Percentiles rank a stretch among this genome's conserved stretches.
Evolutionary conservation across 1,140 invertebrate species (phyloP).

Genomic region (Drosophila dunni): DNA sequence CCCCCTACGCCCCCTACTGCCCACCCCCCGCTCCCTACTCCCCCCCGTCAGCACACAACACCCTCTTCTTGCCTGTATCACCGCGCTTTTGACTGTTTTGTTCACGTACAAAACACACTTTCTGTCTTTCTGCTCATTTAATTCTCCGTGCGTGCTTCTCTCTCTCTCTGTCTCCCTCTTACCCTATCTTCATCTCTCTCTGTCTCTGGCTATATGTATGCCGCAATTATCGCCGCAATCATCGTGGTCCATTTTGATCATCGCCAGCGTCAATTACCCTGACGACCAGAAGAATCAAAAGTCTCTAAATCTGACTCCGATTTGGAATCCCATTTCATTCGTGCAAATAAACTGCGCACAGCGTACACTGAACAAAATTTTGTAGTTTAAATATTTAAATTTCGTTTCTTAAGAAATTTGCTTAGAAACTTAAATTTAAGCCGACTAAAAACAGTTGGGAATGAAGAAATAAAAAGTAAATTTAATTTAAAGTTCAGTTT

Average conservation of each 20-base stretch:
- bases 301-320: not conserved
- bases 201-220: conserved; percentile 38
- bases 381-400: too few relatives aligned
- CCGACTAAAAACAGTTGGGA: too few relatives aligned
- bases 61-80: too few relatives aligned
- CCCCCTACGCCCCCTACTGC: not conserved
- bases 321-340: too few relatives aligned
- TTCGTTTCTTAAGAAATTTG: too few relatives aligned
- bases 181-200: conserved; percentile 3
- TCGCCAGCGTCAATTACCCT: conserved; percentile 73
- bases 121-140: conserved; percentile 11
- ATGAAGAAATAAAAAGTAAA: too few relatives aligned
- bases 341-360: conserved; percentile 33
- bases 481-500: too few relatives aligned
- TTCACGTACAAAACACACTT: conserved; percentile 4
- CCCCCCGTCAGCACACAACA: not conserved
- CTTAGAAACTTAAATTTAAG: too few relatives aligned
- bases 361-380: not conserved
- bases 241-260: conserved; percentile 79
- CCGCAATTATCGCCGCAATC: conserved; percentile 78
- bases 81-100: not conserved
- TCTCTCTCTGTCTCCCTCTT: conserved; percentile 1
- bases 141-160: conserved; percentile 12
- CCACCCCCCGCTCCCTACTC: conserved; percentile 1
- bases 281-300: not conserved